Conservation (phyloP, 2,888 invertebrate genomes). For the Aphidoletes aphidimyza region DNA sequence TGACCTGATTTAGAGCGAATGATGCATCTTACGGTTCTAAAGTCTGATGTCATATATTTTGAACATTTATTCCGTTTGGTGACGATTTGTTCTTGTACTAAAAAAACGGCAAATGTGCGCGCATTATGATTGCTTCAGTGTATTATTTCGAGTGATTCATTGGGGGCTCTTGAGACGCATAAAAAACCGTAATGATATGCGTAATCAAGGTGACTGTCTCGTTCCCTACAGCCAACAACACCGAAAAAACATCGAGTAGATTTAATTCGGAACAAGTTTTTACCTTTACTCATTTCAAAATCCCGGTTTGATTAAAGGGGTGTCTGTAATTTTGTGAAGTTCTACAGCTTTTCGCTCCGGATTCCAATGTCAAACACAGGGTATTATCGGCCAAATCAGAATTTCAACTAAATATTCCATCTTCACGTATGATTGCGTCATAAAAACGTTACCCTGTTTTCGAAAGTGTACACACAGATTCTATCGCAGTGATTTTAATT, state of each 20-base stretch:
- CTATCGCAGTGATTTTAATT: conserved; percentile 12
- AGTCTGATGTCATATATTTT: background rate
- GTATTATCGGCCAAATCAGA: background rate
- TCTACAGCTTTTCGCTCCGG: too few species aligned
- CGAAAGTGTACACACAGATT: background rate
- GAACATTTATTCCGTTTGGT: background rate
- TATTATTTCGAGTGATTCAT: too few species aligned
- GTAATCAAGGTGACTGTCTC: background rate
- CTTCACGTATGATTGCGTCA: background rate
- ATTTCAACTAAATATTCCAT: background rate
- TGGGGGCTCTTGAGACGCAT: too few species aligned
- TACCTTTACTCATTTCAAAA: background rate
- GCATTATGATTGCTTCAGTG: background rate
- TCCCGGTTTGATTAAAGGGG: background rate
- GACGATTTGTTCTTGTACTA: background rate
- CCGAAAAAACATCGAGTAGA: background rate
- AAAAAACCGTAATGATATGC: conserved; percentile 24
- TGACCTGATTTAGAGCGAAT: conserved; percentile 31
- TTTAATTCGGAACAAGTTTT: conserved; percentile 32
- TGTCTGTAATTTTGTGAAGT: too few species aligned
- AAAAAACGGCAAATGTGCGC: background rate
- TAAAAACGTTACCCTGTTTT: conserved; percentile 1
- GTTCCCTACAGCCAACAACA: background rate
- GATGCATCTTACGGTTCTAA: background rate
- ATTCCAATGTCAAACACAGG: too few species aligned